phyloP scores from a whole-genome alignment of 2,113 vertebrate genomes.

The Tor tambroides region DNA sequence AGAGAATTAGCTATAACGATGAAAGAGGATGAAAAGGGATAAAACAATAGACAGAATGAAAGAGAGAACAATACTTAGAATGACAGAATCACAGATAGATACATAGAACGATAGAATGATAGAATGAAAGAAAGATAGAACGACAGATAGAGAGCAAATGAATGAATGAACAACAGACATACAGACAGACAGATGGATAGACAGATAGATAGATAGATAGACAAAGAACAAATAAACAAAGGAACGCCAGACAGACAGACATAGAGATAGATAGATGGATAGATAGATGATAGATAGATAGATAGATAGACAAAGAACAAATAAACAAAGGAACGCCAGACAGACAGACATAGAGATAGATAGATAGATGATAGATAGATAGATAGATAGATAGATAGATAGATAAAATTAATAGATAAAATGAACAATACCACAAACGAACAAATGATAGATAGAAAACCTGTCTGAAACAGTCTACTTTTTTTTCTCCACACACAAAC shows the following conservation, averaged over 20 bases:
- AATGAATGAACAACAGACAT: too few species aligned
- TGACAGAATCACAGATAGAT: too few species aligned
- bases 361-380: rapidly evolving
- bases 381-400: background rate
- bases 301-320: background rate
- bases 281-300: too few species aligned
- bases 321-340: too few species aligned
- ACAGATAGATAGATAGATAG: background rate
- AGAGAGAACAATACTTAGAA: background rate
- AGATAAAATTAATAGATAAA: rapidly evolving
- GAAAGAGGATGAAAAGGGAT: too few species aligned
- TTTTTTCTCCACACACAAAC: background rate
- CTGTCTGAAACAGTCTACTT: background rate
- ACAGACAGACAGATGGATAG: too few species aligned
- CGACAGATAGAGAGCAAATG: too few species aligned
- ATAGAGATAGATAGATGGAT: background rate
- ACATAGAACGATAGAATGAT: too few species aligned
- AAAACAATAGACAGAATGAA: background rate
- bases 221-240: too few species aligned
- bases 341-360: rapidly evolving
- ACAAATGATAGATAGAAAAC: background rate
- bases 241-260: too few species aligned
- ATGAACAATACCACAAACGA: background rate
- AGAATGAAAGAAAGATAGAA: too few species aligned
- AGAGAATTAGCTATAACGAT: too few species aligned